Base-by-base conservation (phyloP, 2,113 vertebrate species). In the Siniperca knerii region DNA sequence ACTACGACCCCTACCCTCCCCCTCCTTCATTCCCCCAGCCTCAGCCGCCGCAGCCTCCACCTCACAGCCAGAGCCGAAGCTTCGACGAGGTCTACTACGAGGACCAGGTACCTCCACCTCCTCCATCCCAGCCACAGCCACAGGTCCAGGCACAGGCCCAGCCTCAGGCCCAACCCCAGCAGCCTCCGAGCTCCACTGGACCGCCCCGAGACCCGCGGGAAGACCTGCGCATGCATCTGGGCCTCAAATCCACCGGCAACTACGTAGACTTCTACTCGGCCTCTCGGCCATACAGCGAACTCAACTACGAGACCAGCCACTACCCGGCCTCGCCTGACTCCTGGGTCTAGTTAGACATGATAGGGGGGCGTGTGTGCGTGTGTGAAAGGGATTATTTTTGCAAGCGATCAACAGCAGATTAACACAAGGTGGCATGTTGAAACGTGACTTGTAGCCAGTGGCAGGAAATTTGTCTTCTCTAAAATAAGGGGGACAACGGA, bases 261-360 rank as follows among this genome's bases (percentile, higher is more conserved):
- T 99, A 99, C 7, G 98, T 99, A 82, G 98, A 99, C 97, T 99
- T 99, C 97, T 99, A 99, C 95, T 99, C 98, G 1, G 98, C 98
- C 60, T 98, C 98, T 94, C 97, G 98, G 91, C 98, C 98, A 87
- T 99, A 99, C 96, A 99, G 98, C 81, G 98, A 99, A 98, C 97
- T 99, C 94, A 99, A 99, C 96, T 99, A 99, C 94, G 98, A 99
- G 96, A 99, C 98, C 93, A 99, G 98, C 96, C 98, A 99, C 97
- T 99, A 99, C 95, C 98, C 98, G 64, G 98, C 98, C 94, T 99
- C 98, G 33, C 98, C 98, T 64, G 98, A 99, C 96, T 99, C 98
- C 92, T 99, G 98, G 98, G 98, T 99, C 94, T 99, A 97, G 97
- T 80, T 93, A 82, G 74, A 85, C 82, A 72, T n/a, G 66, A 74